These are phyloP conservation scores for Drosophila mauritiana DNA, from an alignment of 1,140 invertebrate species.

Conservation along the genomic window DNA sequence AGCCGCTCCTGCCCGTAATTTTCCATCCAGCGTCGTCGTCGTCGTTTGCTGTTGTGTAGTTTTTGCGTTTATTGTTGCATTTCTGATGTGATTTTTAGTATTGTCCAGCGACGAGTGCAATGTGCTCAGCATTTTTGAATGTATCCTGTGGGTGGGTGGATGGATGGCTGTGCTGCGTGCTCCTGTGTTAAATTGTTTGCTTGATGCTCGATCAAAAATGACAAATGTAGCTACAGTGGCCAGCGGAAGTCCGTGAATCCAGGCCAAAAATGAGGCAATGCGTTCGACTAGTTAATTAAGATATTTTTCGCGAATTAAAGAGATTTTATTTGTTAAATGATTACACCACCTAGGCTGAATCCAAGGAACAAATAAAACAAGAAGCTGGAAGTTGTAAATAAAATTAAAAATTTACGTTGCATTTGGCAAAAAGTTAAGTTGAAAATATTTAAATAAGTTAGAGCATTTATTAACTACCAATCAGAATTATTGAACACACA, in stretches of 20 bases:
- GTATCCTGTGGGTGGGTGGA: slow-evolving; percentile 47
- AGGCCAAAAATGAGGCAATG: slow-evolving; percentile 7
- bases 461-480: neutral
- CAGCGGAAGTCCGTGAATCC: slow-evolving; percentile 18
- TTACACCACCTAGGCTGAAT: neutral
- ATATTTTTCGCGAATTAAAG: no score
- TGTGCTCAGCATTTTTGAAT: slow-evolving; percentile 79
- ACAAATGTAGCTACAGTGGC: slow-evolving; percentile 77
- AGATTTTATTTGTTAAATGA: neutral
- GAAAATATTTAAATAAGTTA: no score
- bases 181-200: slow-evolving; percentile 79
- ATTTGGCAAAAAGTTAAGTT: no score
- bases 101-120: slow-evolving; percentile 80
- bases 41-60: slow-evolving; percentile 66
- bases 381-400: neutral
- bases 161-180: slow-evolving; percentile 6
- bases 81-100: slow-evolving; percentile 83
- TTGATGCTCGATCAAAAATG: slow-evolving; percentile 84
- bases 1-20: slow-evolving; percentile 1
- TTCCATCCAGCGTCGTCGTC: slow-evolving; percentile 20
- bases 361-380: no score
- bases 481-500: neutral
- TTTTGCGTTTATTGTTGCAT: slow-evolving; percentile 84
- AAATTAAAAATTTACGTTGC: neutral
- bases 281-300: slow-evolving; percentile 6